phyloP scores from a whole-genome alignment of 1,140 invertebrate species.

The Ceratina japonica region DNA sequence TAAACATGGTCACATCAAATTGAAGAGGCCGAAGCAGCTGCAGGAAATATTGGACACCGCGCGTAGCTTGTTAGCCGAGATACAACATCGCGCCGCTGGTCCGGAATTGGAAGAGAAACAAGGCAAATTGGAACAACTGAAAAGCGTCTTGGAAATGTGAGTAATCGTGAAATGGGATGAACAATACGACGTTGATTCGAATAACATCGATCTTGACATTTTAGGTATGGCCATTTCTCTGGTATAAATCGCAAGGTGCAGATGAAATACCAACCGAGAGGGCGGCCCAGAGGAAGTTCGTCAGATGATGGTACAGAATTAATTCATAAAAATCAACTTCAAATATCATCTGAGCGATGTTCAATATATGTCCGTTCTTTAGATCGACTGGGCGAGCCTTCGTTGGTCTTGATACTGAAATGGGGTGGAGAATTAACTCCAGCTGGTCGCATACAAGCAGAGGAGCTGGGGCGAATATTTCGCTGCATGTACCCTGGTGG shows the following conservation, averaged over 20 bases:
- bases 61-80: slow-evolving; percentile 91
- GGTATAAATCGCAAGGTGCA: slow-evolving; percentile 99
- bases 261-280: slow-evolving; percentile 99
- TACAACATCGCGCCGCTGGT: slow-evolving; percentile 90
- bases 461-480: slow-evolving; percentile 98
- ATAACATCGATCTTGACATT: no score
- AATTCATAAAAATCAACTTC: slow-evolving; percentile 45
- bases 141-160: slow-evolving; percentile 99
- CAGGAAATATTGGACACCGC: slow-evolving; percentile 99
- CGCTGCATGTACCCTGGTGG: slow-evolving; percentile 98
- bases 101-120: slow-evolving; percentile 98
- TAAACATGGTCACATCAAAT: slow-evolving; percentile 96
- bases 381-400: slow-evolving; percentile 92
- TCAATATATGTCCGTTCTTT: slow-evolving; percentile 67
- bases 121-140: slow-evolving; percentile 97
- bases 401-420: slow-evolving; percentile 96
- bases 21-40: slow-evolving; percentile 98
- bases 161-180: slow-evolving; percentile 58
- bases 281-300: slow-evolving; percentile 93
- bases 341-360: slow-evolving; percentile 24
- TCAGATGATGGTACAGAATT: slow-evolving; percentile 93
- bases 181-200: neutral
- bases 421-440: slow-evolving; percentile 99
- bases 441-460: slow-evolving; percentile 96
- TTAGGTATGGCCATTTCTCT: slow-evolving; percentile 99